phyloP scores from a whole-genome alignment of 2,888 invertebrate genomes.

The Hoplodrina ambigua region DNA sequence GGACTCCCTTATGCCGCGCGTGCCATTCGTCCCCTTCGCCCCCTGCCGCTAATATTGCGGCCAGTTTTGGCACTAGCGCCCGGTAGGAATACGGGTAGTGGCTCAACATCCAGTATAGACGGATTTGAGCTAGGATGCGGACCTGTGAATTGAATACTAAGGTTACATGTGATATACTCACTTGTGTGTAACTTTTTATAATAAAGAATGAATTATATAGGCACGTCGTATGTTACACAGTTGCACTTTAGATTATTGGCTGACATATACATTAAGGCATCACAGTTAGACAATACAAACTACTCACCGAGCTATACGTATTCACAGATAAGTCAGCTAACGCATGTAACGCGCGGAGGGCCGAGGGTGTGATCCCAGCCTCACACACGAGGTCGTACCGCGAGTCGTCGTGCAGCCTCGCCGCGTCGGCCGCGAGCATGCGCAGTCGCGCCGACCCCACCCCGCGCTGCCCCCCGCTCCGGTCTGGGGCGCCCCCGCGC shows the following conservation, averaged over 20 bases:
- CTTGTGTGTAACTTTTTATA: neutral
- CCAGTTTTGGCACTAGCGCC: slow-evolving; percentile 91
- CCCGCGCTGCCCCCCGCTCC: slow-evolving; percentile 87
- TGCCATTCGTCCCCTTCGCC: slow-evolving; percentile 88
- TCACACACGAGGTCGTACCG: slow-evolving; percentile 82
- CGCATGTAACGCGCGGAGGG: slow-evolving; percentile 76
- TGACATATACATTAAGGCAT: neutral
- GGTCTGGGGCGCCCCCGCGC: slow-evolving; percentile 89
- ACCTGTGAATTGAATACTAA: slow-evolving; percentile 75
- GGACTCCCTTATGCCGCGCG: slow-evolving; percentile 91
- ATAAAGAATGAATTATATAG: too few species aligned
- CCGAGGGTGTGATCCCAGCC: slow-evolving; percentile 81
- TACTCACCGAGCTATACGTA: slow-evolving; percentile 82
- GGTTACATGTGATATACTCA: neutral
- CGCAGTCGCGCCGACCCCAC: slow-evolving; percentile 83
- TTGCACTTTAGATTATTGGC: too few species aligned
- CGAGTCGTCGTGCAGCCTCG: slow-evolving; percentile 91
- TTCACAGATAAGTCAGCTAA: slow-evolving; percentile 80
- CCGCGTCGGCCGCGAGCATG: slow-evolving; percentile 92
- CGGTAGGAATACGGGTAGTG: slow-evolving; percentile 93
- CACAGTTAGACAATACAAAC: neutral
- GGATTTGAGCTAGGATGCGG: slow-evolving; percentile 92
- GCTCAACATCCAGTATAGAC: slow-evolving; percentile 91
- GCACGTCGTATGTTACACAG: too few species aligned
- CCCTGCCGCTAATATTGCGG: slow-evolving; percentile 89